phyloP scores from a whole-genome alignment of 2,888 invertebrate genomes.

The Drosophila paramelanica region DNA sequence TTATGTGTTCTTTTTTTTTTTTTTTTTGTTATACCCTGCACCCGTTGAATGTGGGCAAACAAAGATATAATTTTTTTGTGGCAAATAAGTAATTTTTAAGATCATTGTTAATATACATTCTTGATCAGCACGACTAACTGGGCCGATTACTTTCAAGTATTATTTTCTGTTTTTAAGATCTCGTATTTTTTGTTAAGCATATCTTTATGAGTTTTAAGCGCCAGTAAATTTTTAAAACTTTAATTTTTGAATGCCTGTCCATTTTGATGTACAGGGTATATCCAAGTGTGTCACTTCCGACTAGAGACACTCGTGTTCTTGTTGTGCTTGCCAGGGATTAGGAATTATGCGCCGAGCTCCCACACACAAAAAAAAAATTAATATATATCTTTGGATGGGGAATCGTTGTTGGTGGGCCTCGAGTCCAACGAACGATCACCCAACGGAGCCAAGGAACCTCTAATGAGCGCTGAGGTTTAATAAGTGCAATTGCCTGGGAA shows the following conservation, averaged over 20 bases:
- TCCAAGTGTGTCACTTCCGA: neutral
- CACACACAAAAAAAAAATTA: slow-evolving; percentile 23
- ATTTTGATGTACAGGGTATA: neutral
- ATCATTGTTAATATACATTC: no score
- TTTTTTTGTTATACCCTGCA: slow-evolving; percentile 4
- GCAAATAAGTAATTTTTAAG: no score
- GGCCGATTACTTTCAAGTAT: no score
- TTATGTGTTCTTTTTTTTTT: slow-evolving; percentile 72
- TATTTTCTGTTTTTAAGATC: no score
- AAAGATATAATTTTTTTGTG: no score
- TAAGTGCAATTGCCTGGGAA: slow-evolving; percentile 67
- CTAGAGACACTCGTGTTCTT: slow-evolving; percentile 37
- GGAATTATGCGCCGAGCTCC: slow-evolving; percentile 69
- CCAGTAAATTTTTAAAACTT: no score
- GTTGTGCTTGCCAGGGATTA: slow-evolving; percentile 71
- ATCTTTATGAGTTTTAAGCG: no score
- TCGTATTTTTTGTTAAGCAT: no score
- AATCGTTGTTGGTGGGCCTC: slow-evolving; percentile 56
- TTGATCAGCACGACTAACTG: no score
- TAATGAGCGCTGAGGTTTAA: slow-evolving; percentile 64
- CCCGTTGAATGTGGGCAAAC: neutral
- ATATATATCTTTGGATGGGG: neutral
- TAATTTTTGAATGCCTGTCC: no score
- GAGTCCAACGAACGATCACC: neutral
- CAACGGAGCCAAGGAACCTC: slow-evolving; percentile 20